Evolutionary conservation across 2,888 invertebrate genomes (phyloP), one percentile per base, ranked within the genome.

Genomic region (Drosophila subsilvestris): DNA sequence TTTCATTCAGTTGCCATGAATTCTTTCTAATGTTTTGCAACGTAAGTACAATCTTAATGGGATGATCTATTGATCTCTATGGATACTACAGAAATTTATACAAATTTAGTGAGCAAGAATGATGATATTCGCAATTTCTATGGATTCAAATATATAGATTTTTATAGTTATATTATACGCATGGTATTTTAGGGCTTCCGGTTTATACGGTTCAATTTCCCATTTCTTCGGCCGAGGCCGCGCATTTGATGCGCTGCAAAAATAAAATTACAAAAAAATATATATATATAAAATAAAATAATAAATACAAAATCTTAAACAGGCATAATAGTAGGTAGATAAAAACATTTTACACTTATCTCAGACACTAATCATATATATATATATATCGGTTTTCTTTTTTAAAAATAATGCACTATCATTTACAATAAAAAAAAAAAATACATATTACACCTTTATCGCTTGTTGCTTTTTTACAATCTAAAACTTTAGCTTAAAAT

Each of bases 231-330:
- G 37, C 67, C 63, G 50, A 49, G 50, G 56, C 43, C 53, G 56
- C 86, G 86, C 85, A 85, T 85, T 85, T 70, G 48, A 89, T 89
- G 89, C 88, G 71, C 66, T 74, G 47, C 49, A 48, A 68, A 67
- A 67, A 62, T 56, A 37, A 60, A 65, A 65, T 61, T 61, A 63
- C 59, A 59, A 51, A 63, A 66, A 27, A 51, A 50, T 29, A 48
- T 58, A 67, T 65, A 60, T 49, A 67, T 65, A 57, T 49, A 17
- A 63, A 54, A 59, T 27, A 56, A 63, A 48, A 58, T 37, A 61
- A 37, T 14, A 37, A 37, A 37, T 37, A n/a, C 2, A 32, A 37
- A 37, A 37, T 37, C 37, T 37, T 37, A 37, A n/a, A 37, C 17
- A 56, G 45, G 18, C 18, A 37, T 47, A 51, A 63, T 49, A 53